A percentile compares a stretch with the other conserved stretches of the same genome.
Conservation (phyloP, 2,113 vertebrate species). For the Neogale vison region DNA sequence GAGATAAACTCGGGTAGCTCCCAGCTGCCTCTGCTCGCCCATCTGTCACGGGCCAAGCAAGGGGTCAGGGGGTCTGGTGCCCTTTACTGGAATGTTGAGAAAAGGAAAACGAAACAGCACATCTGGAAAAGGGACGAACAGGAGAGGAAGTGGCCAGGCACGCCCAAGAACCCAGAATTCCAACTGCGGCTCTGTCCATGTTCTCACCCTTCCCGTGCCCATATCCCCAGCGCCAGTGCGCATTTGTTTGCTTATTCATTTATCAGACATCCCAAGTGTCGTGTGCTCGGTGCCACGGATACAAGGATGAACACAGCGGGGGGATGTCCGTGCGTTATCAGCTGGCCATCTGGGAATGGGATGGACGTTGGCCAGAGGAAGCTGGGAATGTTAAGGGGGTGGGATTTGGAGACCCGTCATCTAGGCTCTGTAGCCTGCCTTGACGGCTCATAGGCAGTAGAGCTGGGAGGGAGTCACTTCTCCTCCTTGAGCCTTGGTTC, state of each 20-base stretch:
- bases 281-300: background rate
- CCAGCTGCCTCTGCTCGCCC: background rate
- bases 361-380: background rate
- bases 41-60: conserved; percentile 30
- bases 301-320: background rate
- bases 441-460: accelerated
- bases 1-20: background rate
- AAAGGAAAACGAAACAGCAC: background rate
- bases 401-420: background rate
- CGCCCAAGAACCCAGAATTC: background rate
- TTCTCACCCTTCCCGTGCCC: background rate
- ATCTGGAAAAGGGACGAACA: background rate
- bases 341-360: no score
- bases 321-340: accelerated
- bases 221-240: background rate
- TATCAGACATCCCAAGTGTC: background rate
- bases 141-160: background rate
- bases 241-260: background rate
- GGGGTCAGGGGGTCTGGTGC: background rate
- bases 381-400: background rate
- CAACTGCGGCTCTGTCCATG: accelerated
- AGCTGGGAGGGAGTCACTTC: background rate
- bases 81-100: conserved; percentile 18
- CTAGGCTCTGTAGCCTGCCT: background rate
- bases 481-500: background rate